Base-by-base conservation (phyloP, 2,888 invertebrate genomes). In the Cylloceria caligata region DNA sequence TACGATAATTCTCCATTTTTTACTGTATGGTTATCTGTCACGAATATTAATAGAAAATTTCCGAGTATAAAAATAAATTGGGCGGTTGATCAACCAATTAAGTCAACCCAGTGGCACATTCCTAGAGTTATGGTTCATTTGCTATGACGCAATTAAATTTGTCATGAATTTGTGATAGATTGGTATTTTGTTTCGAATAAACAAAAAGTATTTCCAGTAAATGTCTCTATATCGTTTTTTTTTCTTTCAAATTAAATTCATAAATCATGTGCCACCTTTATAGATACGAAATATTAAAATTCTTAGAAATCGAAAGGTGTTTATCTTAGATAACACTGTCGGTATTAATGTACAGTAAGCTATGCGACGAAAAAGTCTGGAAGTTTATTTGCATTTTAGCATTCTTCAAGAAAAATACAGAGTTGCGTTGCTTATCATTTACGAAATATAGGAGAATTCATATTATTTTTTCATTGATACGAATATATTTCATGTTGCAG, bases 301-400 rank as follows among this genome's bases (percentile, higher is more conserved):
- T 72, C 30, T 57, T 7, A 13, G 72, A 72, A 72, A 72, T 47
- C 7, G 47, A 72, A 47, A 42, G n/a, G 42, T 60, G 57, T 60
- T 30, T 19, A 47, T 72, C 24, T 47, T 27, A 45, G 42, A 45
- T 72, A 60, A 60, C 47, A 72, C 45, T 45, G 27, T 72, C 34
- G 47, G 13, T 57, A 24, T 52, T 24, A 24, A 52, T 52, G 24
- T 52, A 45, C 5, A 1, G 16, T 52, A 24, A 5, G 5, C 16
- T 21, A 49, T 24, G 24, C 21, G 52, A 52, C 13, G 24, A 36
- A 16, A 71, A 27, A 39, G 27, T 60, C 45, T 19, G 45, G 19
- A 16, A 57, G 45, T n/a, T 16, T 72, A 24, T 55, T 69, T 39
- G 42, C 55, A 27, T 57, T 71, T 19, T 13, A 27, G 19, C 36